Evolutionary conservation across 2,113 vertebrate species (phyloP).

Genomic region (Chlamydotis undulata): DNA sequence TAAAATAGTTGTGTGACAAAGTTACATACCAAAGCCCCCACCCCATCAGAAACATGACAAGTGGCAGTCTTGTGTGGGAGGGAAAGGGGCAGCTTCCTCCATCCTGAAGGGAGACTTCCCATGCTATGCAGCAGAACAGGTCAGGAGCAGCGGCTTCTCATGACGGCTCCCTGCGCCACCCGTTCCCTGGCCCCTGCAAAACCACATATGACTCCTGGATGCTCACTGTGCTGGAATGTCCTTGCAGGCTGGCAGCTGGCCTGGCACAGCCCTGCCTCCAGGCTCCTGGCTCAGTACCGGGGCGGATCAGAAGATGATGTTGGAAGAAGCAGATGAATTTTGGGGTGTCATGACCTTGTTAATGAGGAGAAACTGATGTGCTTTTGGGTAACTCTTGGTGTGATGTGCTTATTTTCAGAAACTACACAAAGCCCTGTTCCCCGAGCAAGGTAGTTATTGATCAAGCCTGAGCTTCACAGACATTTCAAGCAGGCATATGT

Average conservation of each 20-base stretch:
- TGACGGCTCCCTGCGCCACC: neutral
- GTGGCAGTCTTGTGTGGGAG: neutral
- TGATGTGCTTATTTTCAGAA: neutral
- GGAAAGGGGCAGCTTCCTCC: neutral
- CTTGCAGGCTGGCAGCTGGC: neutral
- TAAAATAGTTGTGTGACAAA: neutral
- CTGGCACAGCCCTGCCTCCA: neutral
- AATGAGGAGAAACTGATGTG: neutral
- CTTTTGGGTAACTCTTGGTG: neutral
- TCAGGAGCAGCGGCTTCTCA: accelerated
- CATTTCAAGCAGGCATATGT: slow-evolving; percentile 1
- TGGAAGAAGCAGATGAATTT: neutral
- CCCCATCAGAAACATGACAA: neutral
- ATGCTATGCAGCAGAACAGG: neutral
- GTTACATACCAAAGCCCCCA: neutral
- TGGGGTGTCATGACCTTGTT: neutral
- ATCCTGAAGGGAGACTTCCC: neutral
- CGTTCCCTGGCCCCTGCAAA: neutral
- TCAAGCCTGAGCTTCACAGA: neutral
- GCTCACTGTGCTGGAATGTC: neutral
- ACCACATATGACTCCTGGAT: accelerated
- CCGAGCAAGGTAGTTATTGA: neutral
- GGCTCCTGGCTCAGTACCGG: neutral
- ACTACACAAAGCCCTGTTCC: neutral
- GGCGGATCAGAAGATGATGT: neutral